Evolutionary conservation across 2,888 invertebrate genomes (phyloP).

Genomic region (Cheilosia grossa): DNA sequence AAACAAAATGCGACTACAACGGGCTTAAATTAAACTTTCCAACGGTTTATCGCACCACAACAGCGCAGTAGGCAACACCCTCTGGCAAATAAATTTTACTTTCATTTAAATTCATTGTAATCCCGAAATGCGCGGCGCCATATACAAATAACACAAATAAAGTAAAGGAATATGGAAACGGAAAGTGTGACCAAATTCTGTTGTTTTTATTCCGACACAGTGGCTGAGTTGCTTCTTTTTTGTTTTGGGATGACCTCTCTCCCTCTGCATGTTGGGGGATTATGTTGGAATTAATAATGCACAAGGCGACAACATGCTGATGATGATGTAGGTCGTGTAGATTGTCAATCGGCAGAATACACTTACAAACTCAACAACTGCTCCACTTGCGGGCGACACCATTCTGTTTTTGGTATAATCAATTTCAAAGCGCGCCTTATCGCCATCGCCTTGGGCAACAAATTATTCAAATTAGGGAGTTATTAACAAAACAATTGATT

Average conservation of each 20-base stretch:
- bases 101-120: slow-evolving; percentile 16
- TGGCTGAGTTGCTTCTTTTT: background rate
- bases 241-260: background rate
- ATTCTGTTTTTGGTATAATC: slow-evolving; percentile 16
- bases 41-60: slow-evolving; percentile 12
- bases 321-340: slow-evolving; percentile 7
- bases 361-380: slow-evolving; percentile 16
- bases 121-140: background rate
- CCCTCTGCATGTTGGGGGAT: slow-evolving; percentile 2
- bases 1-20: slow-evolving; percentile 1
- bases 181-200: slow-evolving; percentile 20
- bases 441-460: slow-evolving; percentile 22
- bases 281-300: slow-evolving; percentile 11
- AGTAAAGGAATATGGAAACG: slow-evolving; percentile 19
- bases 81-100: slow-evolving; percentile 7
- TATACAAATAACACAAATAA: slow-evolving; percentile 6
- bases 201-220: background rate
- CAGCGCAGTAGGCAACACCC: background rate
- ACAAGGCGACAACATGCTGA: background rate
- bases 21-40: background rate
- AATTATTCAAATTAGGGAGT: slow-evolving; percentile 46
- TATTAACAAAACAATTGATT: slow-evolving; percentile 51
- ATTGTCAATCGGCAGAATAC: slow-evolving; percentile 8
- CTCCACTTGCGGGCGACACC: background rate
- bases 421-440: slow-evolving; percentile 26